phyloP scores from a whole-genome alignment of 2,113 vertebrate species.

The Echinops telfairi region DNA sequence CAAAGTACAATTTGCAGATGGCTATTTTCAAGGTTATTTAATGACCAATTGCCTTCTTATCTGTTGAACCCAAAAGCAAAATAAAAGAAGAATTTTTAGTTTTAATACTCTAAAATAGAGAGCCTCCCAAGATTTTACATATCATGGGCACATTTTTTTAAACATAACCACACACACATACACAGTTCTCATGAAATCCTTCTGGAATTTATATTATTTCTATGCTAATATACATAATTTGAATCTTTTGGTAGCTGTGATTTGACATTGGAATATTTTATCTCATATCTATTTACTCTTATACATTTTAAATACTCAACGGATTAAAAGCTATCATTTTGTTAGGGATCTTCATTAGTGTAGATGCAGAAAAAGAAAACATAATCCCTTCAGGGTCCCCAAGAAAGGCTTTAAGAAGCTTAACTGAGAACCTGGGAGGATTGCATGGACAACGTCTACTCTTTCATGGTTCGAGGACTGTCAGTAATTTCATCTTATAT shows the following conservation, averaged over 20 bases:
- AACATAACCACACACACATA: neutral
- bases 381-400: neutral
- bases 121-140: slow-evolving; percentile 12
- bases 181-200: slow-evolving; percentile 25
- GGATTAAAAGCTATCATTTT: too few species aligned
- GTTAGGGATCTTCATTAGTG: slow-evolving; percentile 24
- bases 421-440: neutral
- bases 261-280: neutral
- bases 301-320: neutral
- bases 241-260: neutral
- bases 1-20: slow-evolving; percentile 78
- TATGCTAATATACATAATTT: slow-evolving; percentile 34
- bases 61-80: slow-evolving; percentile 74
- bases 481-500: neutral
- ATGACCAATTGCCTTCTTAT: slow-evolving; percentile 79
- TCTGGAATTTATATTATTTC: neutral
- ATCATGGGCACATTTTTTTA: slow-evolving; percentile 4
- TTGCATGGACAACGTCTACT: neutral
- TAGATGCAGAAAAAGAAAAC: neutral
- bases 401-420: neutral
- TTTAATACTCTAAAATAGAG: slow-evolving; percentile 62
- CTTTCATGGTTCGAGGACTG: neutral
- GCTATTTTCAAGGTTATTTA: slow-evolving; percentile 78
- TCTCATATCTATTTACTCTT: slow-evolving; percentile 17
- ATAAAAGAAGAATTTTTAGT: slow-evolving; percentile 45